Evolutionary conservation across 2,888 invertebrate species (phyloP).

Genomic region (Leuctra nigra): DNA sequence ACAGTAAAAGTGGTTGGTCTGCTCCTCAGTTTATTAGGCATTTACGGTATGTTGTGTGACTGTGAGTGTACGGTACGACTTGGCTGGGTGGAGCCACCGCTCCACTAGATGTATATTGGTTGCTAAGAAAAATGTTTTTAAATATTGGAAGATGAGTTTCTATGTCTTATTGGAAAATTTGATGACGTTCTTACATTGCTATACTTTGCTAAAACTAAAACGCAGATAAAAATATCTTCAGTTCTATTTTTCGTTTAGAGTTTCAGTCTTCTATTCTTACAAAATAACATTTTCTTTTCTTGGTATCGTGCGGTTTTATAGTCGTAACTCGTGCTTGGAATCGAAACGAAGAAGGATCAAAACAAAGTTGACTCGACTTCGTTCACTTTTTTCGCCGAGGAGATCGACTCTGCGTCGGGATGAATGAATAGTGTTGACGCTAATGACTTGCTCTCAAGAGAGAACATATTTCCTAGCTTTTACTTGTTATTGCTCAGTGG

Average conservation of each 20-base stretch:
- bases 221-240: not conserved
- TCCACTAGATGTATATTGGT: no score
- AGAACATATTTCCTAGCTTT: conserved; percentile 10
- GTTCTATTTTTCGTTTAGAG: not conserved
- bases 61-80: no score
- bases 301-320: conserved; percentile 9
- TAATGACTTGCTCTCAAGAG: conserved; percentile 6
- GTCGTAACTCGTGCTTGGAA: conserved; percentile 2
- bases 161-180: not conserved
- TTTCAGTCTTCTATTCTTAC: not conserved
- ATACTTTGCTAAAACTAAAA: not conserved
- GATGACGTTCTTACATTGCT: no score
- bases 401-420: not conserved
- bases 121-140: no score
- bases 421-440: conserved; percentile 12
- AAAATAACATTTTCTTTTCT: conserved; percentile 13
- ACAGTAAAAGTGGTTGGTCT: no score
- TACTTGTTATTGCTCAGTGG: conserved; percentile 6
- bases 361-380: conserved; percentile 4
- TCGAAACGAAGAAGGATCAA: conserved; percentile 7
- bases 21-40: no score
- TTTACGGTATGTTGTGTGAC: no score
- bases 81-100: no score
- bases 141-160: no score
- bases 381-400: conserved; percentile 1